A percentile compares a stretch with the other conserved stretches of the same genome.
These are phyloP conservation scores for Laothoe populi DNA, from an alignment of 2,888 invertebrate species.

Conservation along the genomic window DNA sequence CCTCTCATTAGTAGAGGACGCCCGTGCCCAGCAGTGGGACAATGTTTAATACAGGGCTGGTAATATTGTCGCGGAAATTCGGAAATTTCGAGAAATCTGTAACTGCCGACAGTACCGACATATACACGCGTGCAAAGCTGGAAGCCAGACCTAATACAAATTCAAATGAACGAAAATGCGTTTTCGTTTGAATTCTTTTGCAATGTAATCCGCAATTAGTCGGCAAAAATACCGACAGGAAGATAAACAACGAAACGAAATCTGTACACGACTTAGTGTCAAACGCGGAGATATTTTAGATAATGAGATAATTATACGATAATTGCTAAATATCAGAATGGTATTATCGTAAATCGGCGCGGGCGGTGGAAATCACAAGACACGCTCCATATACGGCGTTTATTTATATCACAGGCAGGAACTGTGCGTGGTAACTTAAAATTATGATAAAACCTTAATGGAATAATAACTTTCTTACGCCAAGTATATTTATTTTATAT, in stretches of 20 bases:
- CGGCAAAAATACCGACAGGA: slow-evolving; percentile 1
- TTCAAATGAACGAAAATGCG: background rate
- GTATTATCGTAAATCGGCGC: slow-evolving; percentile 7
- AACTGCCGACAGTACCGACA: no score
- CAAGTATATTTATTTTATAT: no score
- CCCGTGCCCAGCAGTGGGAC: no score
- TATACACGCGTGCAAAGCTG: no score
- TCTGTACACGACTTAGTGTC: background rate
- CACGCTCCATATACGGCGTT: slow-evolving; percentile 25
- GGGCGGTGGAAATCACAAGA: slow-evolving; percentile 22
- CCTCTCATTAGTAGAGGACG: no score
- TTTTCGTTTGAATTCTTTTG: background rate
- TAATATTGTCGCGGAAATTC: no score
- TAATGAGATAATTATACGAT: slow-evolving; percentile 14
- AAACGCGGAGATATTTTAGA: background rate
- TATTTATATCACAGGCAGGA: slow-evolving; percentile 6
- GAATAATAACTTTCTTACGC: no score
- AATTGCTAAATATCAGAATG: slow-evolving; percentile 8
- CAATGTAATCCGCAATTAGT: background rate
- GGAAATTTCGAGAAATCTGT: no score
- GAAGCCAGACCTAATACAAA: no score
- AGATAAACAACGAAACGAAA: slow-evolving; percentile 5
- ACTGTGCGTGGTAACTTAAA: no score
- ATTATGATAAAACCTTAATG: no score
- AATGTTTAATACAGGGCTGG: no score